A percentile compares a stretch with the other conserved stretches of the same genome.
These are phyloP conservation scores for Chelidonichthys spinosus DNA, from an alignment of 2,797 vertebrate species.

Conservation along the genomic window DNA sequence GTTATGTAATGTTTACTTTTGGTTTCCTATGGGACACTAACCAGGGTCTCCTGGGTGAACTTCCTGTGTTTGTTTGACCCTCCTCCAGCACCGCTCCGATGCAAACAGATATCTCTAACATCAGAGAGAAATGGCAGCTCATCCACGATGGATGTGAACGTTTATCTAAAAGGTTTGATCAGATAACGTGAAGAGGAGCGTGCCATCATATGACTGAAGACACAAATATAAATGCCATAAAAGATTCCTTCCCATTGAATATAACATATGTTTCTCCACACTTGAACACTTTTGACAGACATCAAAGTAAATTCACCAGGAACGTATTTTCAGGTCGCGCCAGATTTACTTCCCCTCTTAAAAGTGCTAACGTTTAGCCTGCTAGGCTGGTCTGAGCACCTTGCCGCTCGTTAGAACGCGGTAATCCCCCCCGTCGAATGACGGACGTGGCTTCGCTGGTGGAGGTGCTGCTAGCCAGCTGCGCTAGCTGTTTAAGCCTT, in stretches of 20 bases:
- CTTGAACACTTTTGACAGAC: conserved; percentile 11
- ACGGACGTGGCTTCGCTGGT: conserved; percentile 21
- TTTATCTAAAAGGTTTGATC: too few relatives aligned
- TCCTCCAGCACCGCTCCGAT: too few relatives aligned
- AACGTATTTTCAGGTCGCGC: conserved; percentile 35
- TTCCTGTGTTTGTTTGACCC: too few relatives aligned
- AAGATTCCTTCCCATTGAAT: too few relatives aligned
- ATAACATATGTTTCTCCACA: conserved; percentile 3
- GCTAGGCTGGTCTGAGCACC: conserved; percentile 14
- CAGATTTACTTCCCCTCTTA: conserved; percentile 50
- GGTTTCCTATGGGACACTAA: too few relatives aligned
- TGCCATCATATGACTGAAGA: too few relatives aligned
- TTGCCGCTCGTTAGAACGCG: conserved; percentile 41
- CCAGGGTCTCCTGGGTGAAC: too few relatives aligned
- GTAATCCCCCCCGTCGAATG: conserved; percentile 56
- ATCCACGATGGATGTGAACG: not conserved
- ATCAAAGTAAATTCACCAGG: not conserved
- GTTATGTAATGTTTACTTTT: too few relatives aligned
- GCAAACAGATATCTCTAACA: too few relatives aligned
- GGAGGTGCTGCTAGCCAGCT: conserved; percentile 57
- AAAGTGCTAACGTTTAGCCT: conserved; percentile 40
- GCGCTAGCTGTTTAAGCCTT: conserved; percentile 62
- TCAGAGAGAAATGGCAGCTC: too few relatives aligned
- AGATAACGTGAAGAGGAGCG: too few relatives aligned
- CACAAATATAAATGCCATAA: too few relatives aligned